These are phyloP conservation scores for Margarornis squamiger DNA, from an alignment of 2,797 vertebrate species.

Conservation along the genomic window DNA sequence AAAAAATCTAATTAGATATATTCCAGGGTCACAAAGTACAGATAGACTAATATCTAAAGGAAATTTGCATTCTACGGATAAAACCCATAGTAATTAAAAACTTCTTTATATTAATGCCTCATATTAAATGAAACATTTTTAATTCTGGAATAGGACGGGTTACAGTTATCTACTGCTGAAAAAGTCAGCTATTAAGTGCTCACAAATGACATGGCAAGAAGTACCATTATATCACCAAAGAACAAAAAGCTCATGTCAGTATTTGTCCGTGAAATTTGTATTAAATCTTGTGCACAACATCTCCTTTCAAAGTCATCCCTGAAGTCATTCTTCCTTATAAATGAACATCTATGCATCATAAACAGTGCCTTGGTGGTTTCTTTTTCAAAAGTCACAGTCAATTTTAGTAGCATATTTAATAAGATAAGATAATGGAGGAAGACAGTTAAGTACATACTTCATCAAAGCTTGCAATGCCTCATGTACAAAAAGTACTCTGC, in stretches of 20 bases:
- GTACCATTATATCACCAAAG: background rate
- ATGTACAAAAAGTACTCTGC: background rate
- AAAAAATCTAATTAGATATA: conserved; percentile 70
- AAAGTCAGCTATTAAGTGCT: background rate
- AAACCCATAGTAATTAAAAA: conserved; percentile 60
- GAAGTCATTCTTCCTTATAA: background rate
- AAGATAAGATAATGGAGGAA: conserved; percentile 30
- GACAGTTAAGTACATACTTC: background rate
- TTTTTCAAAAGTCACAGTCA: conserved; percentile 21
- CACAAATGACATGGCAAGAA: background rate
- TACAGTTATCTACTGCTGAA: conserved; percentile 3
- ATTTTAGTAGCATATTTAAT: conserved; percentile 23
- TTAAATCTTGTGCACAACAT: background rate
- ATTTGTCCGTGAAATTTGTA: background rate
- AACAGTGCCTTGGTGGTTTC: background rate
- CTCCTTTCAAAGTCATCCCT: background rate
- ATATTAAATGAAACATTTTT: conserved; percentile 19
- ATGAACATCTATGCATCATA: background rate
- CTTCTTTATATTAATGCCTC: conserved; percentile 3
- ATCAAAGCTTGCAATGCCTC: conserved; percentile 16
- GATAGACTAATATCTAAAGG: conserved; percentile 47
- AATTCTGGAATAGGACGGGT: conserved; percentile 30
- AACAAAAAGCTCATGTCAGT: background rate
- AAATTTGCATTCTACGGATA: conserved; percentile 62
- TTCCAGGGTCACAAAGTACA: conserved; percentile 52